Percentiles rank a stretch among this genome's conserved stretches.
phyloP scores from a whole-genome alignment of 2,113 vertebrate genomes.

The Heloderma charlesbogerti region DNA sequence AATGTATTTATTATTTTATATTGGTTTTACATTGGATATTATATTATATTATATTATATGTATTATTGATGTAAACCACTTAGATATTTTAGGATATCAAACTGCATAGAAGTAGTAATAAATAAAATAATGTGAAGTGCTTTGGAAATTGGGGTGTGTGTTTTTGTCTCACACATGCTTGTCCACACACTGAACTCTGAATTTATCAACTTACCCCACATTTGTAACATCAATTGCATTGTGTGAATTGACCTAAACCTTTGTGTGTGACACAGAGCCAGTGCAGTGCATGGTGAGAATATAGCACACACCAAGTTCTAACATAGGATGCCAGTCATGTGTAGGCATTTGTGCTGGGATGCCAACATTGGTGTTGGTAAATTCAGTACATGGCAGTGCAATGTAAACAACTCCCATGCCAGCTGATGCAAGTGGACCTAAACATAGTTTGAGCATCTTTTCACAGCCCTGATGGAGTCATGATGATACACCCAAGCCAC shows the following conservation, averaged over 20 bases:
- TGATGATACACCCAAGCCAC: not conserved
- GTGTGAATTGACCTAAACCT: not conserved
- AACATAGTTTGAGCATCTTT: not conserved
- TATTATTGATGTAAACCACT: no score
- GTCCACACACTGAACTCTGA: not conserved
- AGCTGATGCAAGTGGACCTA: not conserved
- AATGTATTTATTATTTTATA: no score
- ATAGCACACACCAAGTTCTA: not conserved
- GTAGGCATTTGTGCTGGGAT: not conserved
- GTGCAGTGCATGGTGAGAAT: not conserved
- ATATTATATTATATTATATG: no score
- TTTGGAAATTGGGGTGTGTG: not conserved
- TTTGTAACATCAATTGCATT: not conserved
- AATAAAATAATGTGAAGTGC: not conserved
- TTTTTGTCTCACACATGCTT: not conserved
- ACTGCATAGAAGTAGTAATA: not conserved
- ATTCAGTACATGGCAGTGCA: not conserved
- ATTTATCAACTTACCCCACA: not conserved
- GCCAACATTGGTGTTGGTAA: not conserved
- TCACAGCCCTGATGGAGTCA: not conserved
- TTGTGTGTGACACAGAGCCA: not conserved
- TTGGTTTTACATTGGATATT: no score
- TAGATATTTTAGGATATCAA: no score
- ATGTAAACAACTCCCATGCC: not conserved
- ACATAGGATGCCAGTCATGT: not conserved